Percentiles rank a stretch among this genome's conserved stretches.
These are phyloP conservation scores for Pristionchus arcanus DNA, from an alignment of 2,888 invertebrate genomes.

Conservation along the genomic window DNA sequence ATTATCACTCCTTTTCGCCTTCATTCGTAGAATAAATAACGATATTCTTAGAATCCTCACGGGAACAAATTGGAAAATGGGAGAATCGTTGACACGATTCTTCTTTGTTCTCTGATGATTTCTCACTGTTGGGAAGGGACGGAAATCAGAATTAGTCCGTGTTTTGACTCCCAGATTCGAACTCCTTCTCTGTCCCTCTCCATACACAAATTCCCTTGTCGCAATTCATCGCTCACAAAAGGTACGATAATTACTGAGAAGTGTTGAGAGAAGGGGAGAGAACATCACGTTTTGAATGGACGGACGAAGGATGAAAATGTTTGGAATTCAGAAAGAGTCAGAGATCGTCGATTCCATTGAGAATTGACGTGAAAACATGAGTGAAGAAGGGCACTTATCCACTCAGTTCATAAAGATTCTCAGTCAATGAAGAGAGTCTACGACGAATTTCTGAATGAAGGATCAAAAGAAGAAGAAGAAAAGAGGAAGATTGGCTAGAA, in stretches of 20 bases:
- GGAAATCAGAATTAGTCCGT: slow-evolving; percentile 4
- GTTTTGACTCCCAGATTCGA: not conserved
- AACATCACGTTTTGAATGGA: slow-evolving; percentile 7
- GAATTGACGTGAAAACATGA: slow-evolving; percentile 18
- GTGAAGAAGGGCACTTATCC: not conserved
- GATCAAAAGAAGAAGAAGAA: not conserved
- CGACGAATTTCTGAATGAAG: not conserved
- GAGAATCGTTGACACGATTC: not conserved
- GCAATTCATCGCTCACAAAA: slow-evolving; percentile 12
- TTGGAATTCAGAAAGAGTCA: slow-evolving; percentile 29
- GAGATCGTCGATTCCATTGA: slow-evolving; percentile 21
- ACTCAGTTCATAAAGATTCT: slow-evolving; percentile 1
- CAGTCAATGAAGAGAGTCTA: not conserved
- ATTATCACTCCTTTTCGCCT: not conserved
- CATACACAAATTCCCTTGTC: not conserved
- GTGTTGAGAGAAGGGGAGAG: not conserved
- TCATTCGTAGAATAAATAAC: not conserved
- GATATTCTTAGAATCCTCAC: not conserved
- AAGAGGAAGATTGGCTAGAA: not conserved
- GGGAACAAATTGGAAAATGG: not conserved
- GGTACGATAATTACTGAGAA: slow-evolving; percentile 3
- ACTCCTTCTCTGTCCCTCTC: not conserved
- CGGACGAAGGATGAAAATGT: slow-evolving; percentile 4
- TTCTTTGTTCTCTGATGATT: not conserved
- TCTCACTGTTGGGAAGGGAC: not conserved